phyloP scores from a whole-genome alignment of 2,888 invertebrate genomes.

The Amiota communis region DNA sequence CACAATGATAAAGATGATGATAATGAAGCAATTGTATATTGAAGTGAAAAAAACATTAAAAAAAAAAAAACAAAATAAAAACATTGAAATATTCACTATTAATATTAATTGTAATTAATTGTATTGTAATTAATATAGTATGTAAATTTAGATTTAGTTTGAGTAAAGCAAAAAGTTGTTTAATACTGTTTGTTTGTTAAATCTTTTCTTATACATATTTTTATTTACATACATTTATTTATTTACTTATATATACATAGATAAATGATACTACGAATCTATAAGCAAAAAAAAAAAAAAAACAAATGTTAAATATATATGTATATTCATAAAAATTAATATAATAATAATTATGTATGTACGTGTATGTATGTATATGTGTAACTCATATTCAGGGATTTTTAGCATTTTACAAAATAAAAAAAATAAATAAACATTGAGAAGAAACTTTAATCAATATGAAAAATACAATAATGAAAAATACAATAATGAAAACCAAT shows the following conservation, averaged over 20 bases:
- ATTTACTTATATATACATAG: constrained; percentile 21
- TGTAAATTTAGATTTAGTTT: constrained; percentile 37
- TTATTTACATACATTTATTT: not conserved
- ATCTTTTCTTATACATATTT: constrained; percentile 10
- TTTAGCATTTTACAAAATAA: constrained; percentile 70
- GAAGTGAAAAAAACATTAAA: not conserved
- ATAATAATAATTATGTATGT: constrained; percentile 28
- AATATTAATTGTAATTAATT: constrained; percentile 12
- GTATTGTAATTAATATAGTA: too few relatives aligned
- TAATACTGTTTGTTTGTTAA: constrained; percentile 46
- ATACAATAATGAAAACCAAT: constrained; percentile 15
- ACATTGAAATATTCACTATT: not conserved
- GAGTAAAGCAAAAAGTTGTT: constrained; percentile 44
- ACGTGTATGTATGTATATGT: constrained; percentile 11
- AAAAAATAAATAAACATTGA: constrained; percentile 29
- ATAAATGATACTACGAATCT: constrained; percentile 34
- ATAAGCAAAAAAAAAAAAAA: constrained; percentile 38
- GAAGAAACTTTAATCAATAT: not conserved
- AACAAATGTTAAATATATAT: constrained; percentile 20
- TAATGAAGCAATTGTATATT: not conserved
- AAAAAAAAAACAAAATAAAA: too few relatives aligned
- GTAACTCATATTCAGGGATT: constrained; percentile 73
- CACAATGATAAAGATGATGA: not conserved
- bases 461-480: too few relatives aligned
- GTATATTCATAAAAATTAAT: constrained; percentile 43